Base-by-base conservation (phyloP, 1,140 invertebrate genomes). In the Harpegnathos saltator region DNA sequence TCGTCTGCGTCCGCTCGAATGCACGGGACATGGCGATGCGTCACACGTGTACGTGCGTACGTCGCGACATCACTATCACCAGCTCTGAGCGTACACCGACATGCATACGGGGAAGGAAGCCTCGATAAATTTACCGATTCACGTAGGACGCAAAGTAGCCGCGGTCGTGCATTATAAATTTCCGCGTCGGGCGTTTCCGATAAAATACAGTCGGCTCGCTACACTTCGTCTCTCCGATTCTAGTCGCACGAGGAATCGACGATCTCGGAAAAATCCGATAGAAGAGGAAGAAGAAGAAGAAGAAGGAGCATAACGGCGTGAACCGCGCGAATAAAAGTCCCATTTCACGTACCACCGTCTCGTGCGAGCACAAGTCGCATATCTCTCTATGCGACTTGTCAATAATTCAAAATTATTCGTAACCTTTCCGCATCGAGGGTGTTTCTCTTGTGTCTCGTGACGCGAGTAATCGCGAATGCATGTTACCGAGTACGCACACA, bases 101-200 rank as follows among this genome's bases (percentile, higher is more conserved):
- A 81, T 38, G 38, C 38, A 44, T 48, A n/a, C 48, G 61, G 26
- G 68, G 15, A 50, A 59, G 24, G 15, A 7, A n/a, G 38, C 15
- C 19, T 26, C 26, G 33, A 74, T 82, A 82, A 82, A 74, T 82
- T 74, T 33, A 52, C n/a, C 9, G 26, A 22, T 29, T 11, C 65
- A 44, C 50, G 50, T 56, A 63, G n/a, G 9, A 9, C 50, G 62
- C 29, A 14, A 69, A 80, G 65, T 71, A 58, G 33, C 65, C 33
- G 52, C 52, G 50, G 44, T 54, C 26, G 26, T 63, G 26, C 73
- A 71, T 80, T 80, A 80, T 80, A 69, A 69, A 80, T 80, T 80
- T 71, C n/a, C 54, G 38, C 22, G 22, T 29, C 24, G 26, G 33
- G 19, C 62, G 22, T 71, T 78, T 69, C 63, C 22, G 52, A 71